These are phyloP conservation scores for Diabrotica balteata DNA, from an alignment of 2,888 invertebrate species.

Conservation along the genomic window DNA sequence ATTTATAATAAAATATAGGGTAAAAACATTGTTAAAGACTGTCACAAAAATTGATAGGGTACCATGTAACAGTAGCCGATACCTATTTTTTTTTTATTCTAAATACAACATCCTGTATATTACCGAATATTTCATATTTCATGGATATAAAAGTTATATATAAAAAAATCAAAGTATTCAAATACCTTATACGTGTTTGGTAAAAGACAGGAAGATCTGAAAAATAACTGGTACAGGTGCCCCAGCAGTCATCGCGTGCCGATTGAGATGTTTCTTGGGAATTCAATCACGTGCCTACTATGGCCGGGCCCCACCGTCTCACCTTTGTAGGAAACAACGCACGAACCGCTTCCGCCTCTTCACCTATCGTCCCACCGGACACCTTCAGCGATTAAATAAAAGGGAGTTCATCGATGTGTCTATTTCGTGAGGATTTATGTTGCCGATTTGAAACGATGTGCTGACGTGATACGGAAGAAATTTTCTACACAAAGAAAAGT, in stretches of 20 bases:
- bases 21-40: too few species aligned
- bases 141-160: too few species aligned
- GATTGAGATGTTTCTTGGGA: neutral
- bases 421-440: slow-evolving; percentile 17
- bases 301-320: neutral
- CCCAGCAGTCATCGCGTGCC: neutral
- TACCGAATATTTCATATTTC: too few species aligned
- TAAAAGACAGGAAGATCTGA: neutral
- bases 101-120: too few species aligned
- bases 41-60: too few species aligned
- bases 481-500: too few species aligned
- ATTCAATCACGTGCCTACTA: neutral
- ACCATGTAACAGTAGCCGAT: too few species aligned
- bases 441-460: neutral
- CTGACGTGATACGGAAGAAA: neutral
- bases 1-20: too few species aligned
- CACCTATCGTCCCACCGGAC: slow-evolving; percentile 3
- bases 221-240: neutral
- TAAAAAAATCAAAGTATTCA: too few species aligned
- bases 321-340: neutral
- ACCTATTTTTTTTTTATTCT: too few species aligned
- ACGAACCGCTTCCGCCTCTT: neutral
- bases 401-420: slow-evolving; percentile 20
- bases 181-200: too few species aligned
- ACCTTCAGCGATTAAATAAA: slow-evolving; percentile 6